Evolutionary conservation across 2,888 invertebrate species (phyloP).

Genomic region (Junonia oenone): DNA sequence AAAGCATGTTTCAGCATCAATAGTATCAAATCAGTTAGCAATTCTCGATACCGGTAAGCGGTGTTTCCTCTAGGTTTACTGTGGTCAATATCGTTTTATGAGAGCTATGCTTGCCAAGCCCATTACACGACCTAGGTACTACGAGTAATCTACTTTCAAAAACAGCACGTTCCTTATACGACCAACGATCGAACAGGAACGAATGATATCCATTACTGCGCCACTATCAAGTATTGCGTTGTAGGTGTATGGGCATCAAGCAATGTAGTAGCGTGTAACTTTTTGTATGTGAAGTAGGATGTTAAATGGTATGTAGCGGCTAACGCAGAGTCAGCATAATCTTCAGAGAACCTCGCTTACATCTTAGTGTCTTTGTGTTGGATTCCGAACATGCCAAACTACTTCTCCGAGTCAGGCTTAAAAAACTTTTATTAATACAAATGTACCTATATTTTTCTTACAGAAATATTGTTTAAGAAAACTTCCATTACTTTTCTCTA

Average conservation of each 20-base stretch:
- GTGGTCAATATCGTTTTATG: slow-evolving; percentile 15
- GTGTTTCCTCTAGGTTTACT: slow-evolving; percentile 1
- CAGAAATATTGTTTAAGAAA: no score
- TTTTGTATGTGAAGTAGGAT: not conserved
- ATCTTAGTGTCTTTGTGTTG: not conserved
- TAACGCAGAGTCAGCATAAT: not conserved
- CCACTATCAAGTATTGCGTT: not conserved
- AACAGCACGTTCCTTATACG: not conserved
- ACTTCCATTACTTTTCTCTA: no score
- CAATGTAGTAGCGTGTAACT: not conserved
- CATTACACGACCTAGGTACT: slow-evolving; percentile 15
- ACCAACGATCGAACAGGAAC: not conserved
- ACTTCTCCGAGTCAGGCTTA: not conserved
- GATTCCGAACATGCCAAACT: not conserved
- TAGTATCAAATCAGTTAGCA: not conserved
- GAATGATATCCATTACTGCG: not conserved
- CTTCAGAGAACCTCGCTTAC: not conserved
- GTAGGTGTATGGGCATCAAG: not conserved
- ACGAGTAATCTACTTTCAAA: slow-evolving; percentile 1
- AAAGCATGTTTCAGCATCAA: no score
- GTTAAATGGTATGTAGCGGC: not conserved
- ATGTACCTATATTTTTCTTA: no score
- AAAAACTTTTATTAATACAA: not conserved
- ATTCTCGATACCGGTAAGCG: not conserved
- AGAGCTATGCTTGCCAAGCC: slow-evolving; percentile 8